These are phyloP conservation scores for Mythimna impura DNA, from an alignment of 2,888 invertebrate genomes.

Conservation along the genomic window DNA sequence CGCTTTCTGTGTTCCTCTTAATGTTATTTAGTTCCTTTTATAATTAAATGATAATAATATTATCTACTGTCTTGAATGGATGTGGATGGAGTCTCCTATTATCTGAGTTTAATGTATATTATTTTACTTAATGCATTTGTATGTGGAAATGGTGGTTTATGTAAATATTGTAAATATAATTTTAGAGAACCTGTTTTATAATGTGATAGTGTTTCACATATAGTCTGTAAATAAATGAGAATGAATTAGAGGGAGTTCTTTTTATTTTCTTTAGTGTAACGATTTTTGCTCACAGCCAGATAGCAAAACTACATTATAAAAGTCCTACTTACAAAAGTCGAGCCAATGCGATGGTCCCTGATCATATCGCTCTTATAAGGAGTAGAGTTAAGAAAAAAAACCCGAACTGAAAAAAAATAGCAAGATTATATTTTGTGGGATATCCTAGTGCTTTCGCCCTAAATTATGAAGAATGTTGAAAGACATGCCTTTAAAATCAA, in stretches of 20 bases:
- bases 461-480: too few species aligned
- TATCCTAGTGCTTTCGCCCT: too few species aligned
- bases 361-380: too few species aligned
- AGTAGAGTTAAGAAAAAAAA: too few species aligned
- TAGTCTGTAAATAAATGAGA: conserved; percentile 89
- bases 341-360: too few species aligned
- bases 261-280: conserved; percentile 54
- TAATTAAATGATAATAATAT: conserved; percentile 71
- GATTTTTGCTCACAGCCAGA: too few species aligned
- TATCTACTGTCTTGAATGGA: conserved; percentile 55
- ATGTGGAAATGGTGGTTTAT: conserved; percentile 65
- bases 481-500: too few species aligned
- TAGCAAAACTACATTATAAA: too few species aligned
- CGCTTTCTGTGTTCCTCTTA: conserved; percentile 75
- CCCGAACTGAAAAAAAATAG: too few species aligned
- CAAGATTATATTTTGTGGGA: too few species aligned
- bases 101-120: conserved; percentile 71
- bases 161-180: conserved; percentile 86
- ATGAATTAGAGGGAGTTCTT: conserved; percentile 77
- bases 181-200: conserved; percentile 86
- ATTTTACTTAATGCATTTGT: conserved; percentile 80
- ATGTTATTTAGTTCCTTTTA: conserved; percentile 78
- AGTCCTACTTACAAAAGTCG: too few species aligned
- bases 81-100: conserved; percentile 68
- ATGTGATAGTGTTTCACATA: conserved; percentile 87